A percentile compares a stretch with the other conserved stretches of the same genome.
These are phyloP conservation scores for Haemorhous mexicanus DNA, from an alignment of 2,113 vertebrate genomes.

Conservation along the genomic window DNA sequence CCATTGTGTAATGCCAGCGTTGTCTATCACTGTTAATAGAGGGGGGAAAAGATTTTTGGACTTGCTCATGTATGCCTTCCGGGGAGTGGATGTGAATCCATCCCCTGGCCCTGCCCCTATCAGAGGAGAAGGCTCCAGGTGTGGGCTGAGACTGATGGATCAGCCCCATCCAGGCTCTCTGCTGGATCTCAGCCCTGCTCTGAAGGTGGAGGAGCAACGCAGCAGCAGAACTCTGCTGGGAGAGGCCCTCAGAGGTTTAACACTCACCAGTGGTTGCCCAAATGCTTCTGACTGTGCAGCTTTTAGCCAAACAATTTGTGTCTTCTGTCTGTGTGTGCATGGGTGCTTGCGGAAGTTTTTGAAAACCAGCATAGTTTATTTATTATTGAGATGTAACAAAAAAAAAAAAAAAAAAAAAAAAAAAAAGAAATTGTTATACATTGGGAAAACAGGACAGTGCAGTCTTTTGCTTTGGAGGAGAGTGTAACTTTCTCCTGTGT, in stretches of 20 bases:
- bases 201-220: not conserved
- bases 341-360: not conserved
- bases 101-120: not conserved
- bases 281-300: not conserved
- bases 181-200: not conserved
- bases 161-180: not conserved
- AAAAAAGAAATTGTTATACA: not conserved
- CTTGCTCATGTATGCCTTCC: not conserved
- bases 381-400: not conserved
- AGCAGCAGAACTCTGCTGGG: not conserved
- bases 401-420: not conserved
- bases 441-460: fast-evolving
- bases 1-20: not conserved
- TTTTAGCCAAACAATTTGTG: not conserved
- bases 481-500: not conserved
- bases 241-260: not conserved
- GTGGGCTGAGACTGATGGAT: not conserved
- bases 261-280: fast-evolving
- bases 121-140: not conserved
- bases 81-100: not conserved
- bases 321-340: not conserved
- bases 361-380: not conserved
- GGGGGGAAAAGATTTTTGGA: not conserved
- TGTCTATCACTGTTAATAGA: not conserved
- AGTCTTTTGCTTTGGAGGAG: not conserved